Evolutionary conservation across 2,113 vertebrate species (phyloP).

Genomic region (Lucifuga dentata): DNA sequence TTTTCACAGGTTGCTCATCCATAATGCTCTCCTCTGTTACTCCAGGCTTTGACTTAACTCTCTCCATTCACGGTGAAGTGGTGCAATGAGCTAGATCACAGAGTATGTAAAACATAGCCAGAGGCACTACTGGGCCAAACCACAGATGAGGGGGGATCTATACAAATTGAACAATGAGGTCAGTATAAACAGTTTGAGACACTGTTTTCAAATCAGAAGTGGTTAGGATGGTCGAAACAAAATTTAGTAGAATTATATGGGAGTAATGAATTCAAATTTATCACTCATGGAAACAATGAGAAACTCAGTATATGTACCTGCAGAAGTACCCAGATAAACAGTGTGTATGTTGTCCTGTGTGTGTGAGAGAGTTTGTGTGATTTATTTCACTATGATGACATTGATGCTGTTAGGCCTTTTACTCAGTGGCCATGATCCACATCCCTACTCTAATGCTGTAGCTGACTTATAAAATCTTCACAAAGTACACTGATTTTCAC

Average conservation of each 20-base stretch:
- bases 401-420: background rate
- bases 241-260: slow-evolving; percentile 46
- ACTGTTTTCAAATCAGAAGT: slow-evolving; percentile 49
- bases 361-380: background rate
- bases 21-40: slow-evolving; percentile 76
- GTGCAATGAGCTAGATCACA: slow-evolving; percentile 72
- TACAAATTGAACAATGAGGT: slow-evolving; percentile 69
- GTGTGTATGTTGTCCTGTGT: too few species aligned
- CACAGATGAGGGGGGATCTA: slow-evolving; percentile 56
- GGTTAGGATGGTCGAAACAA: slow-evolving; percentile 45
- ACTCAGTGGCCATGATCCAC: background rate
- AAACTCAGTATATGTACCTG: background rate
- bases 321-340: too few species aligned
- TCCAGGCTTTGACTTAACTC: slow-evolving; percentile 68
- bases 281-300: background rate
- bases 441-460: background rate
- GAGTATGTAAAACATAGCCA: slow-evolving; percentile 70
- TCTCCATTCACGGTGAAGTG: slow-evolving; percentile 72
- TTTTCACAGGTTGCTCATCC: slow-evolving; percentile 76
- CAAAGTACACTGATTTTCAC: too few species aligned
- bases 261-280: slow-evolving; percentile 34
- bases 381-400: background rate
- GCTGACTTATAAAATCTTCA: too few species aligned
- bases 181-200: slow-evolving; percentile 67
- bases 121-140: slow-evolving; percentile 60